phyloP scores from a whole-genome alignment of 2,113 vertebrate species.

The Otocyon megalotis region DNA sequence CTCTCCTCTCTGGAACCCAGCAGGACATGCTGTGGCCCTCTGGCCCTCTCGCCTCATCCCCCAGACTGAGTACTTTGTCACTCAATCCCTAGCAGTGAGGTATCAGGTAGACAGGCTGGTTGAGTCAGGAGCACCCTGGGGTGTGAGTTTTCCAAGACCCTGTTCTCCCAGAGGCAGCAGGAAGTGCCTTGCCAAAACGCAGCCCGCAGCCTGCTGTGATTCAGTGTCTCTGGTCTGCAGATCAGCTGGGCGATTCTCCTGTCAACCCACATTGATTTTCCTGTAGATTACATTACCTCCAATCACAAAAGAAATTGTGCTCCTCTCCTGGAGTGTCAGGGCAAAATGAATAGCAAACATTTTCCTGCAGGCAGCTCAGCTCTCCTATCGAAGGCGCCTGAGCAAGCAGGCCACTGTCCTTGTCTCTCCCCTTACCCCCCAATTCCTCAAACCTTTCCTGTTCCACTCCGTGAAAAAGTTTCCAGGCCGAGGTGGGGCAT shows the following conservation, averaged over 20 bases:
- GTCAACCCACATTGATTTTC: constrained; percentile 86
- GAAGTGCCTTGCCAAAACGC: neutral
- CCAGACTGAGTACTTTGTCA: neutral
- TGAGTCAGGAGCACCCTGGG: neutral
- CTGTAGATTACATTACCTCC: constrained; percentile 83
- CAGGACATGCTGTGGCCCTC: neutral
- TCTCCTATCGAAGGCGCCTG: constrained; percentile 68
- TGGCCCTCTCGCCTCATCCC: neutral
- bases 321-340: constrained; percentile 69
- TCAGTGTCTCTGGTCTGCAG: constrained; percentile 73
- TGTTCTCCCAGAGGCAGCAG: constrained; percentile 57
- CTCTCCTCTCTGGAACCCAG: constrained; percentile 46
- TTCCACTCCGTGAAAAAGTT: constrained; percentile 42
- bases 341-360: constrained; percentile 80
- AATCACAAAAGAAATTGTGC: constrained; percentile 83
- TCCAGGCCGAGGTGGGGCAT: constrained; percentile 65
- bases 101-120: neutral
- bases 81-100: neutral
- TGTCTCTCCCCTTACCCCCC: neutral
- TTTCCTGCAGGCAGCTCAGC: constrained; percentile 78
- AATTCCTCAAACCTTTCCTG: neutral
- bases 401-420: neutral
- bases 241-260: constrained; percentile 73
- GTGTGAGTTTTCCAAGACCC: neutral
- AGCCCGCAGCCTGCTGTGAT: constrained; percentile 59